Base-by-base conservation (phyloP, 2,113 vertebrate species). In the Macquaria australasica region DNA sequence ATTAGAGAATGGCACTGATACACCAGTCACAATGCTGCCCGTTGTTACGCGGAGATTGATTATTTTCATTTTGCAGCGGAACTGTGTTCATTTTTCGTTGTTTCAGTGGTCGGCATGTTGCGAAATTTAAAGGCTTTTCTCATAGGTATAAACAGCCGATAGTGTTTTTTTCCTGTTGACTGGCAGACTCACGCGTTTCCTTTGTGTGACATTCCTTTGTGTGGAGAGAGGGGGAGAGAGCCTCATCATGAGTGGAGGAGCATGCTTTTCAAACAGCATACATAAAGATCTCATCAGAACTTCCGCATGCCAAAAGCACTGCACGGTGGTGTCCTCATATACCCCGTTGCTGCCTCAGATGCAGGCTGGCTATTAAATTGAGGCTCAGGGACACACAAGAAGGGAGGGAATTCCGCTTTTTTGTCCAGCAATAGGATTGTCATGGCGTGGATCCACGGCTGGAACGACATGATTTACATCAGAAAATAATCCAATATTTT, bases 141-240 rank as follows among this genome's bases (percentile, higher is more conserved):
- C 56, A 31, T 23, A 18, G 15, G 6, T 48, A 3, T 55, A 67
- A 18, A 80, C 55, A 67, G 68, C 62, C 20, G 5, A 31, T 48
- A 1, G 18, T 41, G 51, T 45, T 45, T 79, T 79, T 73, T 31
- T 8, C 41, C 41, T 10, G 2, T 43, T 43, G 41, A 10, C 41
- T 76, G 4, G 58, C 60, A 82, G 74, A 66, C 79, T 77, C 77
- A 72, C 12, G 66, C 79, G 25, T 72, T 92, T 90, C 76, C 89
- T 91, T 91, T 95, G 93, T 94, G 90, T 90, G 76, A 77, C 88
- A 92, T 93, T 91, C 90, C 92, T 94, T 91, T 94, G 93, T 94
- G 91, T 91, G 62, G 69, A 25, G 73, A 9, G 75, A 16, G 80
- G 15, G 80, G 37, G 48, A 64, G 74, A 16, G 63, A 81, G 86